These are phyloP conservation scores for Nomada goodeniana DNA, from an alignment of 2,888 invertebrate genomes.

Conservation along the genomic window DNA sequence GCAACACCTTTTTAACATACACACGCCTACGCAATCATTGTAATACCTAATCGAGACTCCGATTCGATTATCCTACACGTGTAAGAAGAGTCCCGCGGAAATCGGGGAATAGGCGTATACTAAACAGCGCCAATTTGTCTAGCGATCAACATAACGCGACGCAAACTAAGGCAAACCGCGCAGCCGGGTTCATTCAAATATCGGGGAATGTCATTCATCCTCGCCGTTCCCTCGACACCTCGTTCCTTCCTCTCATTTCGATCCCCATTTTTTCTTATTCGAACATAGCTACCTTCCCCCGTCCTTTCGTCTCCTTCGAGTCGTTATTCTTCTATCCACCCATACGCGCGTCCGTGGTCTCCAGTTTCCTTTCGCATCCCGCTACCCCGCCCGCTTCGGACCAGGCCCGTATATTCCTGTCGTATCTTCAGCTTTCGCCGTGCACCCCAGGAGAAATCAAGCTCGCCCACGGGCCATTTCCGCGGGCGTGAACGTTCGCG, in stretches of 20 bases:
- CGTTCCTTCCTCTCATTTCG: conserved; percentile 6
- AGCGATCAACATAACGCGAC: neutral
- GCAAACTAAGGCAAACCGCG: neutral
- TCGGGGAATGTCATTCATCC: conserved; percentile 4
- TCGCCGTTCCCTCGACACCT: neutral
- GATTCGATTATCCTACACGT: too few species aligned
- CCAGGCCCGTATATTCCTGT: conserved; percentile 29
- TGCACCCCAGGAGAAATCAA: conserved; percentile 77
- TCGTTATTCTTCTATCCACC: conserved; percentile 28
- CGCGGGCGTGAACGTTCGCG: conserved; percentile 56
- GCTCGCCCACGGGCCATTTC: conserved; percentile 64
- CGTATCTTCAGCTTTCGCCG: conserved; percentile 50
- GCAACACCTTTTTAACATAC: too few species aligned
- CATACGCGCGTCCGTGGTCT: conserved; percentile 5
- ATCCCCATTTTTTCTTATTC: conserved; percentile 3
- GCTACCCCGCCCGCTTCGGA: conserved; percentile 1
- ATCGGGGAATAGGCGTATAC: too few species aligned
- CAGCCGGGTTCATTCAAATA: neutral
- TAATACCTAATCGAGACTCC: too few species aligned
- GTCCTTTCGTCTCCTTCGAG: conserved; percentile 19
- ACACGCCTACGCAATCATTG: too few species aligned
- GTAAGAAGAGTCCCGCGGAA: too few species aligned
- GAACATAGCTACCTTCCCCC: neutral
- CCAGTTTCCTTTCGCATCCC: neutral
- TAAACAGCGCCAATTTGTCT: neutral